Base-by-base conservation (phyloP, 2,888 invertebrate species). In the Nematopogon swammerdamellus region DNA sequence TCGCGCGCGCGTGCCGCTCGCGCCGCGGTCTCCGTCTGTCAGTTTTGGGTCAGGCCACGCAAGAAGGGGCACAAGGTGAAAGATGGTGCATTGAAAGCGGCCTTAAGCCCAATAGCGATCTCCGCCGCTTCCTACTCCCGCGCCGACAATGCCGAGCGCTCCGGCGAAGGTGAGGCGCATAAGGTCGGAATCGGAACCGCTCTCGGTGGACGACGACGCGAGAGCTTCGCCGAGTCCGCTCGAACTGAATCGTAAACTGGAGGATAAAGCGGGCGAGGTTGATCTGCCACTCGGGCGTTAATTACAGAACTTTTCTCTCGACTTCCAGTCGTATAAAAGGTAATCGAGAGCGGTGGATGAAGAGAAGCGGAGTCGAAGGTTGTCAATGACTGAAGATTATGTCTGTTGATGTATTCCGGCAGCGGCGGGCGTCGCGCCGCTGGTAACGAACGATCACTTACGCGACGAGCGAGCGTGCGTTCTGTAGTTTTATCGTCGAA, bases 51-150 rank as follows among this genome's bases (percentile, higher is more conserved):
- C 75, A 74, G 63, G 66, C 65, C 59, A 63, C 64, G 62, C 62
- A 61, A 64, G 72, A 79, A 77, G 76, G 72, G 67, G 77, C 70
- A 79, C 79, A 79, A 77, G 79, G 79, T 72, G 72, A 79, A 75
- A 77, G 77, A 79, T 79, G 79, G 79, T 77, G 75, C 79, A 79
- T 77, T 79, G 76, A 76, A 69, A 73, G 70, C 65, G 79, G 70
- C 79, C 79, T 77, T 76, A 79, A 70, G 74, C 76, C 76, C 76
- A 77, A 79, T 77, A 77, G 76, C 75, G 63, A 72, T 71, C 70
- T 72, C 70, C 63, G 72, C 25, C 68, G 77, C 79, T 79, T 79
- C 79, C 79, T 77, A 77, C 70, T 76, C 75, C 71, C 72, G 72
- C 69, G 71, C 70, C 66, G 73, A 74, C 76, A 75, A 74, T 73